Base-by-base conservation (phyloP, 2,113 vertebrate species). In the Indri indri region DNA sequence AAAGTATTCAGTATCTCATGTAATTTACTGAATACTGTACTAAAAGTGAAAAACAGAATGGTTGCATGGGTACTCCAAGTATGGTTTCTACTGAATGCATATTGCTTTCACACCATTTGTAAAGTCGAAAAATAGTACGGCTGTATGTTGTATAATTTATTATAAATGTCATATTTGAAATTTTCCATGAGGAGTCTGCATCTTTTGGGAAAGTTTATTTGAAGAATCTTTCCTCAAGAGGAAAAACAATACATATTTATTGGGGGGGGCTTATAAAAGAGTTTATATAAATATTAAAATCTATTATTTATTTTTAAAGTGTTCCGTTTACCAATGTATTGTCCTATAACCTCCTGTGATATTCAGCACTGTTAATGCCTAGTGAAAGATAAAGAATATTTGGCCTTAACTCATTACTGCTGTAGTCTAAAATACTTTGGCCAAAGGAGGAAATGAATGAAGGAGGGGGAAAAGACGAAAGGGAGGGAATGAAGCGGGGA, bases 131-230 rank as follows among this genome's bases (percentile, higher is more conserved):
- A 30, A 76, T 76, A 17, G 45, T 76, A 76, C 32, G 73, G 47
- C 73, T 63, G 25, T 63, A 63, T 63, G 61, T 63, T 52, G 18
- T 52, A 57, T 40, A 40, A 14, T 88, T 82, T 84, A 40, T 77
- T 82, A 59, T 50, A 59, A 92, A 82, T 88, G 17, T 5, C 32
- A 57, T 63, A 91, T 76, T 57, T 95, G 18, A 95, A 88, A 82
- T 76, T 96, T 93, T 88, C 40, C 40, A 85, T 13, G 27, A 95
- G 1, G 8, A 88, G 77, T 77, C 14, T 63, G 2, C 34, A 88
- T 86, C 66, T 89, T 97, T 57, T 80, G 1, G 50, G 87, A 85
- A 73, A 61, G 18, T 30, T 87, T 85, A 94, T 92, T 93, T 92
- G 91, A 94, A 91, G 22, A 84, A 14, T 89, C 27, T 57, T 71